Conservation (phyloP, 2,113 vertebrate genomes). For the Acrocephalus arundinaceus region DNA sequence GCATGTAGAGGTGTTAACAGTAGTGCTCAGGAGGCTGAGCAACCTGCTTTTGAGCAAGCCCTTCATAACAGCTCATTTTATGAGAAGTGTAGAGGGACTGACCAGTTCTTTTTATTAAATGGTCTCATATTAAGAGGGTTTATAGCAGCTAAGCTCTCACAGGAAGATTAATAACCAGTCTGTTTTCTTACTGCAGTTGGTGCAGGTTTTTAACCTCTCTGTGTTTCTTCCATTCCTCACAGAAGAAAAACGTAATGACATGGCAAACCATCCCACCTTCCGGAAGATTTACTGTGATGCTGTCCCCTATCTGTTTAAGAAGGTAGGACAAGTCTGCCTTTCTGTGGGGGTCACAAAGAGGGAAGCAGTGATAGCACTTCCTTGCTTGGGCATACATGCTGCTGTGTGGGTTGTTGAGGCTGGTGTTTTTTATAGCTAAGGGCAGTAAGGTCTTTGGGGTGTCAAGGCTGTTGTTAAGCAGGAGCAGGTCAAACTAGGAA, state of each 20-base stretch:
- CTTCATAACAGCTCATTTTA: not conserved
- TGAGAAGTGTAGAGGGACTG: not conserved
- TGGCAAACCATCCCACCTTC: conserved; percentile 80
- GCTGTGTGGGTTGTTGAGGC: not conserved
- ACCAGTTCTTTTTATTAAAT: not conserved
- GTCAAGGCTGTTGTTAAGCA: not conserved
- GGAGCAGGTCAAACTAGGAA: not conserved
- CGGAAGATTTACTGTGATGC: conserved; percentile 82
- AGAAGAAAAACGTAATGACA: conserved; percentile 75
- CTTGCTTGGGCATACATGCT: not conserved
- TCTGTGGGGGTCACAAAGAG: not conserved
- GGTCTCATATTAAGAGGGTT: not conserved
- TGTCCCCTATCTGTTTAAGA: conserved; percentile 83
- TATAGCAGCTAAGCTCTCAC: not conserved
- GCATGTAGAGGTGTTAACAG: not conserved
- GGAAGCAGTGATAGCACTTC: not conserved
- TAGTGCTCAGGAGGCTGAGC: not conserved
- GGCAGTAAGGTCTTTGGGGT: not conserved
- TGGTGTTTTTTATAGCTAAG: not conserved
- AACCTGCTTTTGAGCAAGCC: not conserved
- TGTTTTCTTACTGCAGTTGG: not conserved
- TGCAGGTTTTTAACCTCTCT: not conserved
- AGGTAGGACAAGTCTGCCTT: conserved; percentile 65
- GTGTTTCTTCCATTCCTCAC: not conserved
- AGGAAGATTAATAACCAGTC: not conserved